Conservation (phyloP, 2,113 vertebrate genomes). For the Gopherus evgoodei region DNA sequence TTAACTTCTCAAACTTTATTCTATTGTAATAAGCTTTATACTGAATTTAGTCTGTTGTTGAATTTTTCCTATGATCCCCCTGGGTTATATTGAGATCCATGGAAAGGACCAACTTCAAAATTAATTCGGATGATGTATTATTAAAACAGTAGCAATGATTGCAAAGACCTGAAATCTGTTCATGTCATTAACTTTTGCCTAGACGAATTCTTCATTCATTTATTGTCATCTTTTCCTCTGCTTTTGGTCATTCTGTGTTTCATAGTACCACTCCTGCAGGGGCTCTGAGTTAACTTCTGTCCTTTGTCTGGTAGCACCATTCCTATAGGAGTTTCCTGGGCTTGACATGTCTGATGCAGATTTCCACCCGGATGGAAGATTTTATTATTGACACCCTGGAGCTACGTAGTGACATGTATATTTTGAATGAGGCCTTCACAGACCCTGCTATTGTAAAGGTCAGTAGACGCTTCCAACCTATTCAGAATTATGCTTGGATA, state of each 20-base stretch:
- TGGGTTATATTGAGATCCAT: not conserved
- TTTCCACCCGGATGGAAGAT: slow-evolving; percentile 94
- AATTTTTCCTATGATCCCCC: accelerated
- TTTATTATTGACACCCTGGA: slow-evolving; percentile 93
- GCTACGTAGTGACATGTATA: slow-evolving; percentile 90
- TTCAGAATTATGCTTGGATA: not conserved
- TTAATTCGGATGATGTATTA: not conserved
- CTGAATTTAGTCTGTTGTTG: not conserved
- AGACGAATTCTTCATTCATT: not conserved
- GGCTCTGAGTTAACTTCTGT: not conserved
- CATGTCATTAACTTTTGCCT: not conserved
- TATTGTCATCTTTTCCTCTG: not conserved
- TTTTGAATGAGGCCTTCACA: slow-evolving; percentile 95
- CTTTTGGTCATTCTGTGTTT: not conserved
- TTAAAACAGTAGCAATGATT: not conserved
- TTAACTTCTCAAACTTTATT: not conserved
- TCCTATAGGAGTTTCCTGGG: slow-evolving; percentile 96
- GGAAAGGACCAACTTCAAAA: not conserved
- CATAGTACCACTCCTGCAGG: not conserved
- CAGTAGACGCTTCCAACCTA: slow-evolving; percentile 37
- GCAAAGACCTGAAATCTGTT: not conserved
- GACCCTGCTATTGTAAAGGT: slow-evolving; percentile 94
- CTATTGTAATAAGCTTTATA: not conserved
- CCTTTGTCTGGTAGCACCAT: slow-evolving; percentile 84
- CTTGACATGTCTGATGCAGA: slow-evolving; percentile 95